A percentile compares a stretch with the other conserved stretches of the same genome.
Conservation (phyloP, 2,113 vertebrate species). For the Ptyas mucosa region DNA sequence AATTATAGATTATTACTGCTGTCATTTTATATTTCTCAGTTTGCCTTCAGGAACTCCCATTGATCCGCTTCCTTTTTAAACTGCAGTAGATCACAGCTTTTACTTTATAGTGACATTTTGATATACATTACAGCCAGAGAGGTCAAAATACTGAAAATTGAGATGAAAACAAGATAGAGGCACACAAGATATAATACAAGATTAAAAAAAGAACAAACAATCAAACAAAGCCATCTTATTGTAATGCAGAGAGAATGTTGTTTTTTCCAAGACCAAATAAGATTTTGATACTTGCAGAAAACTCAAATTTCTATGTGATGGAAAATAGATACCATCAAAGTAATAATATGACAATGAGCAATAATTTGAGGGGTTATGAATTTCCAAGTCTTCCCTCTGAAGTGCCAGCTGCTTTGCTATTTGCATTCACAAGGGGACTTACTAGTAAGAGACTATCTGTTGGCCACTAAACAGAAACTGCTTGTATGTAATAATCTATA, state of each 20-base stretch:
- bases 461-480: neutral
- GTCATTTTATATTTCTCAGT: neutral
- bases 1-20: conserved; percentile 27
- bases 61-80: conserved; percentile 19
- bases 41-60: conserved; percentile 15
- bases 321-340: conserved; percentile 2
- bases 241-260: neutral
- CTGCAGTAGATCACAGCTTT: neutral
- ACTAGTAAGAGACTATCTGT: neutral
- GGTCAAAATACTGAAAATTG: neutral
- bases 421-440: neutral
- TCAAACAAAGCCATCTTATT: neutral
- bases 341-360: neutral
- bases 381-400: neutral
- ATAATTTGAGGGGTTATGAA: neutral
- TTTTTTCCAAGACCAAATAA: neutral
- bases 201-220: neutral
- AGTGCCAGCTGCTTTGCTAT: neutral
- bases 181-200: neutral
- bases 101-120: conserved; percentile 26
- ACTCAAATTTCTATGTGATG: neutral
- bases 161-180: conserved; percentile 23
- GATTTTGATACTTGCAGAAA: neutral
- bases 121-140: neutral
- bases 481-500: neutral